Evolutionary conservation across 2,113 vertebrate genomes (phyloP).

Genomic region (Vulpes ferrilata): DNA sequence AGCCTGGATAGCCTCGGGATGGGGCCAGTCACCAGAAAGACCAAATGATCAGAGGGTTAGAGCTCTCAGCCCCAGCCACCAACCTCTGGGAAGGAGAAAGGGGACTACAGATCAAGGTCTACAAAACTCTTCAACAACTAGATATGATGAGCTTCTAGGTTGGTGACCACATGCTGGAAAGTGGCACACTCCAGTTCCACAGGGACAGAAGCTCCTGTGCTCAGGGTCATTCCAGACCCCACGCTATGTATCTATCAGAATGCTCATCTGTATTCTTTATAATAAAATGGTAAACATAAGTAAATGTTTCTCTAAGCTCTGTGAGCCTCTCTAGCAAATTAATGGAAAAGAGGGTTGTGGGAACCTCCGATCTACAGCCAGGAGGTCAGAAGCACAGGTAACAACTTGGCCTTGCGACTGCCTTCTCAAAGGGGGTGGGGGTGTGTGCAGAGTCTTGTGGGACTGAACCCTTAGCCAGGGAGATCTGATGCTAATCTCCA

Average conservation of each 20-base stretch:
- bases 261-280: background rate
- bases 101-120: background rate
- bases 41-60: background rate
- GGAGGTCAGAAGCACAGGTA: background rate
- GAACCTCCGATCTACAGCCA: background rate
- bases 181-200: background rate
- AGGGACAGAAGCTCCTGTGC: background rate
- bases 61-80: background rate
- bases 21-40: background rate
- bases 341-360: background rate
- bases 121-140: background rate
- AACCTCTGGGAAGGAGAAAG: background rate
- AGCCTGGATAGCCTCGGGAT: background rate
- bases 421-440: accelerated
- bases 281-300: background rate
- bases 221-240: background rate
- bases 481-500: background rate
- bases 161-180: background rate
- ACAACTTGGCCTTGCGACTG: background rate
- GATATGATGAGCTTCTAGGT: background rate
- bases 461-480: background rate
- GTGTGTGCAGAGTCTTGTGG: background rate
- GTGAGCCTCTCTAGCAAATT: background rate
- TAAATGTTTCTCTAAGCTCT: background rate
- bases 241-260: background rate